Conservation (phyloP, 2,888 invertebrate genomes). For the Emmelina monodactyla region DNA sequence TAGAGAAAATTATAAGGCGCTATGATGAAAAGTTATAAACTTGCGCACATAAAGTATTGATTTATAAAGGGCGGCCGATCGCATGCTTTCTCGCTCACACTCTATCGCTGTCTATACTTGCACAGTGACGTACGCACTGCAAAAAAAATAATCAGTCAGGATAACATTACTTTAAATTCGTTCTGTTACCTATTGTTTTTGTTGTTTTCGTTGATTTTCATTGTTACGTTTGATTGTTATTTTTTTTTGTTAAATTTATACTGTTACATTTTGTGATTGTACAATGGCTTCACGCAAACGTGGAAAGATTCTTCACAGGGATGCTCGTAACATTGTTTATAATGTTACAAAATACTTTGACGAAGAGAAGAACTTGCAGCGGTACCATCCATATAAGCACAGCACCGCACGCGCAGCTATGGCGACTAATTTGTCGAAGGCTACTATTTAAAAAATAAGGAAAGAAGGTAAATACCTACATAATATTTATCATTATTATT, state of each 20-base stretch:
- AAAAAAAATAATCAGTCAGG: too few species aligned
- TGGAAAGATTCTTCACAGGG: slow-evolving; percentile 11
- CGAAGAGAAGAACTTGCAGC: slow-evolving; percentile 7
- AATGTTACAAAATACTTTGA: slow-evolving; percentile 12
- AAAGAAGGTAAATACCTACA: too few species aligned
- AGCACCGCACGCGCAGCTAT: slow-evolving; percentile 6
- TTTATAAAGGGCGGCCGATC: background rate
- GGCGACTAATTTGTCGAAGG: slow-evolving; percentile 7
- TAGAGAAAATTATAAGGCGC: too few species aligned
- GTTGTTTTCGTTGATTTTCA: background rate
- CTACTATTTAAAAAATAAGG: too few species aligned
- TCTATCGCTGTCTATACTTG: too few species aligned
- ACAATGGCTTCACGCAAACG: slow-evolving; percentile 11
- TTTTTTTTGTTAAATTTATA: slow-evolving; percentile 4
- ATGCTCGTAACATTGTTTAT: slow-evolving; percentile 9
- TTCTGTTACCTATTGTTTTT: background rate
- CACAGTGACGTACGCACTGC: background rate
- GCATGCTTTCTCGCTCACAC: background rate
- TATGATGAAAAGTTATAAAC: too few species aligned
- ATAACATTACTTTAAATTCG: background rate
- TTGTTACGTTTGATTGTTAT: slow-evolving; percentile 1
- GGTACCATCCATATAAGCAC: slow-evolving; percentile 6
- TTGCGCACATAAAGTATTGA: background rate
- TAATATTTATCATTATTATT: too few species aligned
- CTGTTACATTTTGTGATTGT: slow-evolving; percentile 8